Conservation (phyloP, 2,797 vertebrate species). For the Potorous gilbertii region DNA sequence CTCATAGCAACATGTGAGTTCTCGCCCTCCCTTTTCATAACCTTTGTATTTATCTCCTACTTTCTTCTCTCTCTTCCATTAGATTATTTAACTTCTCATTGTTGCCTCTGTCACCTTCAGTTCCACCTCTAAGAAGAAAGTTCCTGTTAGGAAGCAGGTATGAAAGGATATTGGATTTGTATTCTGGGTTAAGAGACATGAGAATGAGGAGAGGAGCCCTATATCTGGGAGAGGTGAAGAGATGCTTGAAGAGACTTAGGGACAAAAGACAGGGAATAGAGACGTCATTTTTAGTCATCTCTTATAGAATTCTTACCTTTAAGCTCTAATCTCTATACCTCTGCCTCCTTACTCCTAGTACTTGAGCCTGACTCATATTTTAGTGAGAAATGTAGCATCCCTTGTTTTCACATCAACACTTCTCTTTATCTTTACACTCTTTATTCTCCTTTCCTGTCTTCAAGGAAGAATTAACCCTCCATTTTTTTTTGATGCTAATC, state of each 20-base stretch:
- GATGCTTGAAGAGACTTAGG: neutral
- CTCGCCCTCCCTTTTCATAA: neutral
- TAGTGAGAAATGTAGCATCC: neutral
- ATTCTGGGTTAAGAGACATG: neutral
- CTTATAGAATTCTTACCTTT: neutral
- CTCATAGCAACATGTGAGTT: neutral
- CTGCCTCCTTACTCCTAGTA: neutral
- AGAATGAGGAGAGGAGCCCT: neutral
- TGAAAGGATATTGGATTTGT: neutral
- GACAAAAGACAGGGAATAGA: neutral
- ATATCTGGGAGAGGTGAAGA: neutral
- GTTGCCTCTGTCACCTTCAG: slow-evolving; percentile 9
- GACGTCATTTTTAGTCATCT: neutral
- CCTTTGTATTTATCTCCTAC: neutral
- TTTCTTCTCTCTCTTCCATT: neutral
- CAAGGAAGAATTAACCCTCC: neutral
- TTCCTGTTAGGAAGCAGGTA: neutral
- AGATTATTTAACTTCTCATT: neutral
- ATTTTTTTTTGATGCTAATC: neutral
- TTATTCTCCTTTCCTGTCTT: neutral
- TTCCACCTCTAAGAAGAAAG: neutral
- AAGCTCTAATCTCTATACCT: neutral
- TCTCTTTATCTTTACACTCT: neutral
- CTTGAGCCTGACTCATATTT: neutral
- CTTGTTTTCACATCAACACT: neutral